Base-by-base conservation (phyloP, 2,797 vertebrate genomes). In the Epinephelus malabaricus region DNA sequence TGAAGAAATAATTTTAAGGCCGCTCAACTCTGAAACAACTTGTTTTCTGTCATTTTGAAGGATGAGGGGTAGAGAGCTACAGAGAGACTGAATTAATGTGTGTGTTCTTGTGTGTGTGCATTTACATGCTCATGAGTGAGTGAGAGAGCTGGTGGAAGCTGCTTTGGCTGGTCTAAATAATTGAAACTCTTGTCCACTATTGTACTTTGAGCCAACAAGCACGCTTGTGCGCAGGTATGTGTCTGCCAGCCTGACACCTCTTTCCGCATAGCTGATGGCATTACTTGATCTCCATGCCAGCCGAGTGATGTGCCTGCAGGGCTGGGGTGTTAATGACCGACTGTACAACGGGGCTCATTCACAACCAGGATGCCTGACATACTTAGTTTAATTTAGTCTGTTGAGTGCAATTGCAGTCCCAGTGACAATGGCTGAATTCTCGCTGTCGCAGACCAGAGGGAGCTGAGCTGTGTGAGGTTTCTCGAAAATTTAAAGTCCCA, bases 11-110 rank as follows among this genome's bases (percentile, higher is more conserved):
- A 73, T 76, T 76, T 62, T 56, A 46, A 78, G 34, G 69, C 74
- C 69, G 74, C 75, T 78, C 15, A 49, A 13, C 63, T 79, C 71
- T 77, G 46, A 88, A 74, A 76, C 70, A 72, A 69, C 68, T 83
- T 76, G 78, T 76, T 89, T 78, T 78, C 73, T 85, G 76, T 88
- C 81, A 82, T 77, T 83, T 82, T 86, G 40, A 85, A 67, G 27
- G 70, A 88, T 70, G 73, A 76, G 25, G 62, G 51, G 18, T 60
- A n/a, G 53, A 69, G 49, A 58, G 62, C 56, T 19, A 53, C 51
- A 69, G 50, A 54, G 64, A 63, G 78, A 72, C 13, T 68, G 49
- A 60, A 58, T 79, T 43, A 59, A 55, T 65, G 34, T 38, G 61
- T 65, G 47, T 64, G 12, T 38, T 9, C 3, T 19, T 17, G 46